Evolutionary conservation across 2,113 vertebrate genomes (phyloP), one percentile per base, ranked within the genome.

Genomic region (Saimiri boliviensis): DNA sequence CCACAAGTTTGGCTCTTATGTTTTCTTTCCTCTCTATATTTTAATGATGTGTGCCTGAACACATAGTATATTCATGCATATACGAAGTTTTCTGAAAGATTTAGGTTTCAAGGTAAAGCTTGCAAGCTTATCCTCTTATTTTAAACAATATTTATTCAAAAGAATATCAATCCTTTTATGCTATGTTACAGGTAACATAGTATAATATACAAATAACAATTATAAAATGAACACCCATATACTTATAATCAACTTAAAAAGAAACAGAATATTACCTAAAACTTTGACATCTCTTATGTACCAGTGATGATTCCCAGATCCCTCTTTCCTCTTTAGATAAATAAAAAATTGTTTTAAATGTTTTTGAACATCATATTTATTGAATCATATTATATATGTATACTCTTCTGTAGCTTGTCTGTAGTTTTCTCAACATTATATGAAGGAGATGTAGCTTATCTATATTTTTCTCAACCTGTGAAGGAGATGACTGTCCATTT

Each of bases 321-420:
- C 27, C 49, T 84, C 58, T 87, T 87, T 90, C 49, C 14, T 86
- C 74, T 76, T 84, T 58, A 81, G 82, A 32, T 76, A 82, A 81
- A 45, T 93, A 92, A 88, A 83, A 82, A 81, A 70, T 66, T 89
- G 13, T 45, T 95, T 79, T 89, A 21, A 84, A 49, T 93, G 17
- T 84, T 80, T 93, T 85, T 83, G 30, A 85, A 37, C 35, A 60
- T 68, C 47, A 60, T 32, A 47, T 89, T 85, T 60, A 40, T 82
- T 47, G 74, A 91, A 56, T 93, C 23, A 52, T 60, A 81, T 4
- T 68, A 16, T 86, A 30, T 86, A 40, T 87, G 40, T 56, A 5
- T n/a, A n/a, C 68, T 91, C 12, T 77, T 77, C 83, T 47, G 32
- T 11, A 84, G 37, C 21, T 93, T 73, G 73, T 25, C 73, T 71